phyloP scores from a whole-genome alignment of 2,797 vertebrate species.

The Rallus crepitans region DNA sequence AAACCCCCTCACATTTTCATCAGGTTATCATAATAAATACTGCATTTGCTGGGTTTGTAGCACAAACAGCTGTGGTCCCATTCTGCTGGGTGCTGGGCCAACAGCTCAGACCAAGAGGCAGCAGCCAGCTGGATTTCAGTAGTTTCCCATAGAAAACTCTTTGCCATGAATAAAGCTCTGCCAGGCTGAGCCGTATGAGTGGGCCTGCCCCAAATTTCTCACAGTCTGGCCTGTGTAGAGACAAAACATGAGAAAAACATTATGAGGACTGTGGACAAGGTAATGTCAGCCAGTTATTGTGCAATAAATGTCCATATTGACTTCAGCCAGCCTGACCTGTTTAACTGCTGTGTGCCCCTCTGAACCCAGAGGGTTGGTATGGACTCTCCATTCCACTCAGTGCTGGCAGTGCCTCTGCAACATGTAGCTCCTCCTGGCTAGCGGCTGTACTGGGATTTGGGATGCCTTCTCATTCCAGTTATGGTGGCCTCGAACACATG shows the following conservation, averaged over 20 bases:
- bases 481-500: rapidly evolving
- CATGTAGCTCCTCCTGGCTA: rapidly evolving
- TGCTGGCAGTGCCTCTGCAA: background rate
- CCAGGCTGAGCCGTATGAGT: background rate
- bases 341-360: background rate
- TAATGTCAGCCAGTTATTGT: background rate
- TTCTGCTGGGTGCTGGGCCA: background rate
- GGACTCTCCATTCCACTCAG: background rate
- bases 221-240: background rate
- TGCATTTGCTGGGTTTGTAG: background rate
- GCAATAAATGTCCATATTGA: background rate
- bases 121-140: background rate
- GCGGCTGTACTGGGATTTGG: background rate
- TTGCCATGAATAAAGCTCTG: background rate
- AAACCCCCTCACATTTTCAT: background rate
- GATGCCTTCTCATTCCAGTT: background rate
- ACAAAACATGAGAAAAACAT: slow-evolving; percentile 52
- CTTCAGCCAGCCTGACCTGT: background rate
- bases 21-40: background rate
- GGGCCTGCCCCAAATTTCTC: slow-evolving; percentile 29
- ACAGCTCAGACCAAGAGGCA: background rate
- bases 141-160: background rate
- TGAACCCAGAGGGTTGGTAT: rapidly evolving
- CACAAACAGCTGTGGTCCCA: background rate
- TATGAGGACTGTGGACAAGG: background rate